A percentile compares a stretch with the other conserved stretches of the same genome.
Conservation (phyloP, 2,888 invertebrate species). For the Oscheius myriophilus region DNA sequence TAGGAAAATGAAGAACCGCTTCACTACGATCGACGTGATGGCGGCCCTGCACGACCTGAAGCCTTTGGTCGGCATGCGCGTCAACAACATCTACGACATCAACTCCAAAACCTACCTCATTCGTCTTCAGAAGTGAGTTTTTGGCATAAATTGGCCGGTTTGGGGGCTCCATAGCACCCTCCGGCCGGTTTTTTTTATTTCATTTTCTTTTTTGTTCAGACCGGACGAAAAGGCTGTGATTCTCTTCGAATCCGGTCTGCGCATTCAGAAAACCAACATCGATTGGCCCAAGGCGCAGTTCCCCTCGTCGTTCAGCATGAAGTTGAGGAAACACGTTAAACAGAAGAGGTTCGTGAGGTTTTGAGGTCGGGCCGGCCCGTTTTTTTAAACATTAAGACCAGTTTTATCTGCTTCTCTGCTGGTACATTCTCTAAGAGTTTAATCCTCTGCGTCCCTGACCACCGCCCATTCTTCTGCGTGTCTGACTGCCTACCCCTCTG, state of each 20-base stretch:
- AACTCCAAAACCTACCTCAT: slow-evolving; percentile 95
- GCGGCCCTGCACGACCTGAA: slow-evolving; percentile 85
- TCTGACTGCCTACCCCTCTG: too few relatives aligned
- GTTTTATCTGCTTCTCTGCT: too few relatives aligned
- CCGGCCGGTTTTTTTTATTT: slow-evolving; percentile 2
- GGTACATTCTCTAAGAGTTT: too few relatives aligned
- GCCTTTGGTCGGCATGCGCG: slow-evolving; percentile 74
- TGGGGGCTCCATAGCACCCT: too few relatives aligned
- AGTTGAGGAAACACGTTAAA: slow-evolving; percentile 93
- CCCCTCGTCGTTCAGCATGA: slow-evolving; percentile 84
- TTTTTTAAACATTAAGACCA: too few relatives aligned
- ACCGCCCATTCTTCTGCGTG: too few relatives aligned
- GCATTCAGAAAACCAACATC: slow-evolving; percentile 92
- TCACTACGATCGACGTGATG: slow-evolving; percentile 90
- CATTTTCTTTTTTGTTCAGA: slow-evolving; percentile 71
- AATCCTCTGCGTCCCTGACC: too few relatives aligned
- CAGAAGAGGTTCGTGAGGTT: slow-evolving; percentile 80
- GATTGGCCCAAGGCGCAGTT: slow-evolving; percentile 93
- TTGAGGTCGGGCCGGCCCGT: too few relatives aligned
- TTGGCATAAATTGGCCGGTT: background rate
- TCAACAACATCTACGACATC: slow-evolving; percentile 96
- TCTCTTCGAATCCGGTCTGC: slow-evolving; percentile 89
- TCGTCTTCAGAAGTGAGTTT: slow-evolving; percentile 74
- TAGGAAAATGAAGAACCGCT: slow-evolving; percentile 85
- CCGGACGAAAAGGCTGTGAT: slow-evolving; percentile 88